Conservation (phyloP, 2,888 invertebrate genomes). For the Cheiracanthium punctorium region DNA sequence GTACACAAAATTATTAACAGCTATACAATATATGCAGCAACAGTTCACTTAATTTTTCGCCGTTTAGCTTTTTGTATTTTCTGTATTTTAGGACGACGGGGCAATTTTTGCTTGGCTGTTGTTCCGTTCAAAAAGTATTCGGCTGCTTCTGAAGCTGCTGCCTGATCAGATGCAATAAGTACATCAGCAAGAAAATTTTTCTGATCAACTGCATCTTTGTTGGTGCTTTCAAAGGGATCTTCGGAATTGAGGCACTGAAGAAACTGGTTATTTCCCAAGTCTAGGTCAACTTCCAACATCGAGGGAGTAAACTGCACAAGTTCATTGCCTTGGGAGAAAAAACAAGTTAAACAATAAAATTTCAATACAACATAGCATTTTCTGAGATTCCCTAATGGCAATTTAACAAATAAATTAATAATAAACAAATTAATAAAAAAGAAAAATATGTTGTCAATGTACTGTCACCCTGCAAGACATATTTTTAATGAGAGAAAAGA, state of each 20-base stretch:
- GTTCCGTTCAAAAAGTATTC: conserved; percentile 5
- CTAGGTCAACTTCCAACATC: conserved; percentile 38
- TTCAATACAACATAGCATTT: background rate
- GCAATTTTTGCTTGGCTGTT: background rate
- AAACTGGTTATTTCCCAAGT: conserved; percentile 22
- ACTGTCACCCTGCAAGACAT: too few species aligned
- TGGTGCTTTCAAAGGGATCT: background rate
- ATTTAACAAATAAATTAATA: too few species aligned
- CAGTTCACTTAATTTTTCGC: conserved; percentile 37
- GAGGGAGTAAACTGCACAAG: conserved; percentile 53
- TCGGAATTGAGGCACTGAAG: conserved; percentile 30
- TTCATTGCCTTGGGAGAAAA: conserved; percentile 50
- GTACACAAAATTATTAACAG: background rate
- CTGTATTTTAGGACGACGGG: background rate
- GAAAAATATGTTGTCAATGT: too few species aligned
- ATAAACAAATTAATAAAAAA: too few species aligned
- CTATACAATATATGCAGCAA: background rate
- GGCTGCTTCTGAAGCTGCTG: background rate
- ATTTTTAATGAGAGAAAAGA: too few species aligned
- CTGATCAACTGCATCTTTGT: background rate
- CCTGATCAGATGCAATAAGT: conserved; percentile 30
- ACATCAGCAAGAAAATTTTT: conserved; percentile 14
- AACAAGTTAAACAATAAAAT: background rate
- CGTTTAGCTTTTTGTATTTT: conserved; percentile 35
- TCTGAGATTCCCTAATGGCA: too few species aligned